Conservation (phyloP, 2,113 vertebrate genomes). For the Lagopus muta region DNA sequence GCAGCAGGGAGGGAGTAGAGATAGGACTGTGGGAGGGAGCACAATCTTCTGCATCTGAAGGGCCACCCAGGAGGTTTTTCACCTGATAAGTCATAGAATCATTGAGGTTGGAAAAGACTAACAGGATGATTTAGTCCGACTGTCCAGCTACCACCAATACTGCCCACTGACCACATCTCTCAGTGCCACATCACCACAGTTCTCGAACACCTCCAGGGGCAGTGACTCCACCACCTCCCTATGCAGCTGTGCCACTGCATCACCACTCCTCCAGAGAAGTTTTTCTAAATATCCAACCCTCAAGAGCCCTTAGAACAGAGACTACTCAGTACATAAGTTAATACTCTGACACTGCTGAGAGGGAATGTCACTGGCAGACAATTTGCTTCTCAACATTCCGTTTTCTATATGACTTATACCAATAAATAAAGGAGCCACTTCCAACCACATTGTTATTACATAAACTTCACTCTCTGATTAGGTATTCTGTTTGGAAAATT, state of each 20-base stretch:
- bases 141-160: too few relatives aligned
- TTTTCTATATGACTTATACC: conserved; percentile 11
- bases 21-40: fast-evolving
- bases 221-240: too few relatives aligned
- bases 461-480: conserved; percentile 51
- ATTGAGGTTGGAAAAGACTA: too few relatives aligned
- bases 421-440: conserved; percentile 36
- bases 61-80: background rate
- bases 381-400: conserved; percentile 23
- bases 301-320: background rate
- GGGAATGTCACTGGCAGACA: background rate
- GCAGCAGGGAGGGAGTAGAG: background rate
- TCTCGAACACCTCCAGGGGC: too few relatives aligned
- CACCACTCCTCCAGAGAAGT: too few relatives aligned
- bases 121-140: too few relatives aligned
- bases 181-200: too few relatives aligned
- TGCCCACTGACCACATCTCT: too few relatives aligned
- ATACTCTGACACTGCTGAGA: background rate
- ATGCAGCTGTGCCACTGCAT: too few relatives aligned
- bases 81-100: background rate
- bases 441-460: conserved; percentile 23
- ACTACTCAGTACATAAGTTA: background rate
- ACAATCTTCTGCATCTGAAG: background rate
- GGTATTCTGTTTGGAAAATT: conserved; percentile 50
- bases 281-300: background rate